Conservation (phyloP, 2,797 vertebrate species). For the Chaetophractus vellerosus region DNA sequence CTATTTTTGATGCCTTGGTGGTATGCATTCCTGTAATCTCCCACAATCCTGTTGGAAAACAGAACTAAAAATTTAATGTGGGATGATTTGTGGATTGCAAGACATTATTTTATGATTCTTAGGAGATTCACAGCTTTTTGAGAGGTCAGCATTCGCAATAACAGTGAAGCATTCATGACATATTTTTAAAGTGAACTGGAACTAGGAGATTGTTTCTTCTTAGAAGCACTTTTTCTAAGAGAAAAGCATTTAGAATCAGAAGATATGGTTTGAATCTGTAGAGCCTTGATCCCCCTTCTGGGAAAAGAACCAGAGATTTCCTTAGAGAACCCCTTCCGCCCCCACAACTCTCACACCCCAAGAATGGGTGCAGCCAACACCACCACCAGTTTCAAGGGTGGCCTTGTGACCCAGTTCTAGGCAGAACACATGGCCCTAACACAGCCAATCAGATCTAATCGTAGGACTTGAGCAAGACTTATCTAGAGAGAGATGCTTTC, state of each 20-base stretch:
- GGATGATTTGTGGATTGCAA: background rate
- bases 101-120: background rate
- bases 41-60: background rate
- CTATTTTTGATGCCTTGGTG: background rate
- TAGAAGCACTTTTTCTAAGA: background rate
- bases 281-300: background rate
- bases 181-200: slow-evolving; percentile 38
- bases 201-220: background rate
- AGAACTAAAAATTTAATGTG: background rate
- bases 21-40: background rate
- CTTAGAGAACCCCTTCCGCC: background rate
- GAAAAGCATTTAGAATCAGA: background rate
- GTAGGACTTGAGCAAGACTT: background rate
- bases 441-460: background rate
- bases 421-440: background rate
- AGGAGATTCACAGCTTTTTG: background rate
- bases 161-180: background rate
- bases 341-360: background rate
- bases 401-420: no score
- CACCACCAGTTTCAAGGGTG: accelerated
- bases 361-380: no score
- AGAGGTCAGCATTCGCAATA: background rate
- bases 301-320: background rate
- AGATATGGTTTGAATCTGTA: background rate
- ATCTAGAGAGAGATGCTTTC: background rate